Percentiles rank a stretch among this genome's conserved stretches.
phyloP scores from a whole-genome alignment of 2,113 vertebrate species.

The Mesembrinibis cayennensis region DNA sequence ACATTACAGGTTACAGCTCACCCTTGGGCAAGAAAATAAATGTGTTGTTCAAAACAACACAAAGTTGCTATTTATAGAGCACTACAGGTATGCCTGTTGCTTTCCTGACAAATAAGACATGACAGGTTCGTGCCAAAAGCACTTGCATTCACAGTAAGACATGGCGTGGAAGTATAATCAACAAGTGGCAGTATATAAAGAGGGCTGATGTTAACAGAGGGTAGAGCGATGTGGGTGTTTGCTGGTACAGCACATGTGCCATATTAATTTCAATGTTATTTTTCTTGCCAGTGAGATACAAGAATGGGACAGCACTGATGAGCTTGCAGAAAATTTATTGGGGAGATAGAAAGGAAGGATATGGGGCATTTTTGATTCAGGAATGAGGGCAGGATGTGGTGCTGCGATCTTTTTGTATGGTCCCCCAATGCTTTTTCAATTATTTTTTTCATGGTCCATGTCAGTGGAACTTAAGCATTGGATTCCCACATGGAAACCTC shows the following conservation, averaged over 20 bases:
- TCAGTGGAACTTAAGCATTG: not conserved
- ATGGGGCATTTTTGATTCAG: not conserved
- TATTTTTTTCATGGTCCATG: not conserved
- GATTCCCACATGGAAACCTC: not conserved
- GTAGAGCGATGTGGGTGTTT: not conserved
- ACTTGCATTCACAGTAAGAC: not conserved
- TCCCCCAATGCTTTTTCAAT: not conserved
- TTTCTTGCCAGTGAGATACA: not conserved
- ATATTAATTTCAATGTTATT: not conserved
- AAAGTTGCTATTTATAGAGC: not conserved
- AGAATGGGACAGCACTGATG: not conserved
- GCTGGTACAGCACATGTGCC: not conserved
- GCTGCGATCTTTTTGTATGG: not conserved
- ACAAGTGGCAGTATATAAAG: not conserved
- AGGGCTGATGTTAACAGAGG: not conserved
- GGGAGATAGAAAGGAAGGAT: not conserved
- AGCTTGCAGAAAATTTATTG: not conserved
- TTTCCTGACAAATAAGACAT: not conserved
- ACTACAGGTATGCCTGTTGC: not conserved
- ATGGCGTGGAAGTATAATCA: not conserved
- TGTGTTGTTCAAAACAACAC: not conserved
- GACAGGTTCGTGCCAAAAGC: conserved; percentile 8
- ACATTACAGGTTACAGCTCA: not conserved
- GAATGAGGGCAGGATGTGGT: not conserved
- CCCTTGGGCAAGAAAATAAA: not conserved